Conservation (phyloP, 2,888 invertebrate genomes). For the Patella ulyssiponensis region DNA sequence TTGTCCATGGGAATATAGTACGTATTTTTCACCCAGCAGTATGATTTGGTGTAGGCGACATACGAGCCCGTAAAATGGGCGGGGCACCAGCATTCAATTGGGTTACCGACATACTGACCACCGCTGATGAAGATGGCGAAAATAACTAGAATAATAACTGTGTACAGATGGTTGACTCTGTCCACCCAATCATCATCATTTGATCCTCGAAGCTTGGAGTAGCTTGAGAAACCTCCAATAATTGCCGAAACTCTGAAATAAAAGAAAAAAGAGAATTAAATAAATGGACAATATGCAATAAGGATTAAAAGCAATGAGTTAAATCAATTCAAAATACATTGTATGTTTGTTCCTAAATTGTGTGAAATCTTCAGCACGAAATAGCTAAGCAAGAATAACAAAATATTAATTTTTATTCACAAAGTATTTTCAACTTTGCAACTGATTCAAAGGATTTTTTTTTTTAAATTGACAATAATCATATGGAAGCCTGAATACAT, state of each 20-base stretch:
- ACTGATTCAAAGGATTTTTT: too few species aligned
- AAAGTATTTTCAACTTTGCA: too few species aligned
- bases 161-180: slow-evolving; percentile 61
- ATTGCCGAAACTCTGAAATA: slow-evolving; percentile 54
- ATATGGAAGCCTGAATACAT: too few species aligned
- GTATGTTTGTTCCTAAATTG: too few species aligned
- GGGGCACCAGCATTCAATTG: slow-evolving; percentile 66
- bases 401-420: too few species aligned
- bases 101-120: slow-evolving; percentile 62
- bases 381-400: too few species aligned
- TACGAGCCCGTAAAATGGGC: slow-evolving; percentile 66
- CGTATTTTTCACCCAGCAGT: slow-evolving; percentile 68
- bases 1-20: slow-evolving; percentile 66
- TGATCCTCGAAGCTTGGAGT: slow-evolving; percentile 57
- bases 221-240: slow-evolving; percentile 59
- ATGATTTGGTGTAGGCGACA: slow-evolving; percentile 71
- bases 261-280: not conserved
- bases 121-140: slow-evolving; percentile 63
- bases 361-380: too few species aligned
- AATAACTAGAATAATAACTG: slow-evolving; percentile 57
- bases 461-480: too few species aligned
- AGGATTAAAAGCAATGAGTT: too few species aligned
- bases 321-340: too few species aligned
- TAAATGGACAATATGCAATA: too few species aligned
- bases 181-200: slow-evolving; percentile 65